These are phyloP conservation scores for Theocolax elegans DNA, from an alignment of 1,140 invertebrate species.

Conservation along the genomic window DNA sequence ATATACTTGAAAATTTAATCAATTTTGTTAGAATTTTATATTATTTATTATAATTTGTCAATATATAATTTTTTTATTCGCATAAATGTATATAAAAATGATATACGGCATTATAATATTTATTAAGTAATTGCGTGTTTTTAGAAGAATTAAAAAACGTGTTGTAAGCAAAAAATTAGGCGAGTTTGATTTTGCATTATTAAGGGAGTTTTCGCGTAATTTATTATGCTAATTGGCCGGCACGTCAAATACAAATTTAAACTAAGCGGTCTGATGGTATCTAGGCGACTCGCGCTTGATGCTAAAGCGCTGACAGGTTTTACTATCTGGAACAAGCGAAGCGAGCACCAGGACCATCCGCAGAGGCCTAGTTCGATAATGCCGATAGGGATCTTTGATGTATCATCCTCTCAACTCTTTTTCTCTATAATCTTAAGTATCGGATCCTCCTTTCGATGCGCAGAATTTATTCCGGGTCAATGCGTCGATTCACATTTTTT, in stretches of 20 bases:
- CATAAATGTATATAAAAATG: too few relatives aligned
- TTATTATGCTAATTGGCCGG: constrained; percentile 32
- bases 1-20: too few relatives aligned
- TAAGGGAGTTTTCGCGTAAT: constrained; percentile 23
- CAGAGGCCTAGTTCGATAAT: constrained; percentile 26
- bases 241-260: constrained; percentile 29
- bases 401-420: constrained; percentile 37
- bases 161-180: too few relatives aligned
- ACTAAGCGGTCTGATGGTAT: constrained; percentile 27
- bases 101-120: too few relatives aligned
- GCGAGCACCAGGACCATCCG: constrained; percentile 6
- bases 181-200: too few relatives aligned
- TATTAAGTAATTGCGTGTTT: too few relatives aligned
- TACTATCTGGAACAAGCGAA: constrained; percentile 18
- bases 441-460: constrained; percentile 20
- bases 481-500: not conserved
- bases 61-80: too few relatives aligned
- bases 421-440: constrained; percentile 26
- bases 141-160: too few relatives aligned
- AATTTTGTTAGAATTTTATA: too few relatives aligned
- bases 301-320: constrained; percentile 22
- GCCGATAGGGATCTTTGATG: constrained; percentile 40
- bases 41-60: too few relatives aligned
- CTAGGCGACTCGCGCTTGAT: not conserved
- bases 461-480: constrained; percentile 35